phyloP scores from a whole-genome alignment of 2,888 invertebrate species.

The Acrocyrtus sp. region DNA sequence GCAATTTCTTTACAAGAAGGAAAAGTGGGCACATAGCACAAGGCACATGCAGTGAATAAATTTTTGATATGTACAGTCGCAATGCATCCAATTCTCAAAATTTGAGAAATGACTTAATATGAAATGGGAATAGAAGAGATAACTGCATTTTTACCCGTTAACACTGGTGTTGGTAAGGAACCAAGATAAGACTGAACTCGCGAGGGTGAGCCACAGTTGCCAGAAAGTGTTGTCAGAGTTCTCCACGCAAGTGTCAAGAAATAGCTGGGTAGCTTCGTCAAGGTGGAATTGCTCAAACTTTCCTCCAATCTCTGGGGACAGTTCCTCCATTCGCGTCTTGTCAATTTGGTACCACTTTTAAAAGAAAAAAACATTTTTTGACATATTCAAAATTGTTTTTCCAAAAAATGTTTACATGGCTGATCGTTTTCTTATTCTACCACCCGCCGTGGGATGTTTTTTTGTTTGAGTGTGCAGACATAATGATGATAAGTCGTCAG shows the following conservation, averaged over 20 bases:
- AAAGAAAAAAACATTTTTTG: slow-evolving; percentile 42
- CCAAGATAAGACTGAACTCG: slow-evolving; percentile 83
- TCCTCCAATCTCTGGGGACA: slow-evolving; percentile 70
- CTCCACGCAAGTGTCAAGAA: slow-evolving; percentile 78
- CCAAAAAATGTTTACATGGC: no score
- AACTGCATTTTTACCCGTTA: slow-evolving; percentile 84
- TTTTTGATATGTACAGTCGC: no score
- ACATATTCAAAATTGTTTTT: no score
- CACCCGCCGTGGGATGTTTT: no score
- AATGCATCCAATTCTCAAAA: neutral
- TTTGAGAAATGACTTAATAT: neutral
- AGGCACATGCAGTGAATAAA: slow-evolving; percentile 7
- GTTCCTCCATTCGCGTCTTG: slow-evolving; percentile 65
- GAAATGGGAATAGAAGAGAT: neutral
- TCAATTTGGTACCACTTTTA: slow-evolving; percentile 81
- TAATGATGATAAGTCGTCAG: neutral
- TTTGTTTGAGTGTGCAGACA: no score
- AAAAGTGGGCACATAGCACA: slow-evolving; percentile 5
- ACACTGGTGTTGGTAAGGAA: slow-evolving; percentile 96
- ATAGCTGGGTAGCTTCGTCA: slow-evolving; percentile 79
- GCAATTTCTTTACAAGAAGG: neutral
- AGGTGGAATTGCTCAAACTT: slow-evolving; percentile 75
- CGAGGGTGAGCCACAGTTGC: slow-evolving; percentile 90
- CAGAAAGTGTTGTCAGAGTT: slow-evolving; percentile 88
- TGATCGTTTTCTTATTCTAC: no score